Percentiles rank a stretch among this genome's conserved stretches.
Evolutionary conservation across 92 coral and sea anemone species (phyloP).

Genomic region (Phymanthus crucifer): DNA sequence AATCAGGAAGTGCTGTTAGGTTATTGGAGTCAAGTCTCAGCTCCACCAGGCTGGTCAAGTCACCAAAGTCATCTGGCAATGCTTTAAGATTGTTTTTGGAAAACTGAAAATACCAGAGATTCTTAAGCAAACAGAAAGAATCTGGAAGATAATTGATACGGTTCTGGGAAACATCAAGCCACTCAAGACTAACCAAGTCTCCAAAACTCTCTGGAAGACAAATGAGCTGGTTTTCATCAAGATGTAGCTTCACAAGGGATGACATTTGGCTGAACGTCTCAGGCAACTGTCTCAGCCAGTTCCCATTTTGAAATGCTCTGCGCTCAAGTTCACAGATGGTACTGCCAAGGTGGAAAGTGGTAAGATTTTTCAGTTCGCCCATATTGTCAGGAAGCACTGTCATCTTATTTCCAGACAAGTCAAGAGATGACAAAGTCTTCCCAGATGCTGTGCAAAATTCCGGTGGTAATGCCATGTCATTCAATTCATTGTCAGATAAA

Average conservation of each 20-base stretch:
- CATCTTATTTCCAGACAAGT: slow-evolving; percentile 83
- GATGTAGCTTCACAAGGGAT: slow-evolving; percentile 68
- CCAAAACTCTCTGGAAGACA: slow-evolving; percentile 86
- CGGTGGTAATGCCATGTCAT: slow-evolving; percentile 64
- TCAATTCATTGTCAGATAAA: slow-evolving; percentile 72
- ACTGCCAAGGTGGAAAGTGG: slow-evolving; percentile 86
- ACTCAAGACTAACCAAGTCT: slow-evolving; percentile 63
- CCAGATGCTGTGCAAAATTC: slow-evolving; percentile 69
- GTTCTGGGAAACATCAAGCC: slow-evolving; percentile 95
- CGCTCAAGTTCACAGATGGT: slow-evolving; percentile 92
- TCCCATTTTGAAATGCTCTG: slow-evolving; percentile 95
- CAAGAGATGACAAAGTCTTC: slow-evolving; percentile 61
- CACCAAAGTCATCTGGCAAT: slow-evolving; percentile 86
- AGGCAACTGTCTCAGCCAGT: slow-evolving; percentile 80
- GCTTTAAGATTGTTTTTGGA: slow-evolving; percentile 74
- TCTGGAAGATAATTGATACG: slow-evolving; percentile 69
- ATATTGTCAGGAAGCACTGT: slow-evolving; percentile 72
- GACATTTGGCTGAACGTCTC: slow-evolving; percentile 77
- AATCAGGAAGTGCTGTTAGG: slow-evolving; percentile 69
- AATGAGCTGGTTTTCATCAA: slow-evolving; percentile 85
- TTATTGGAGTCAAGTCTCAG: slow-evolving; percentile 75
- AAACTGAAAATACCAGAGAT: slow-evolving; percentile 90
- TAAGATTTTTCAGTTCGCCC: slow-evolving; percentile 75
- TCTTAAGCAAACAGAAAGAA: slow-evolving; percentile 70
- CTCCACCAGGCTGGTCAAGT: slow-evolving; percentile 70